Conservation (phyloP, 2,113 vertebrate species). For the Dipodomys spectabilis region DNA sequence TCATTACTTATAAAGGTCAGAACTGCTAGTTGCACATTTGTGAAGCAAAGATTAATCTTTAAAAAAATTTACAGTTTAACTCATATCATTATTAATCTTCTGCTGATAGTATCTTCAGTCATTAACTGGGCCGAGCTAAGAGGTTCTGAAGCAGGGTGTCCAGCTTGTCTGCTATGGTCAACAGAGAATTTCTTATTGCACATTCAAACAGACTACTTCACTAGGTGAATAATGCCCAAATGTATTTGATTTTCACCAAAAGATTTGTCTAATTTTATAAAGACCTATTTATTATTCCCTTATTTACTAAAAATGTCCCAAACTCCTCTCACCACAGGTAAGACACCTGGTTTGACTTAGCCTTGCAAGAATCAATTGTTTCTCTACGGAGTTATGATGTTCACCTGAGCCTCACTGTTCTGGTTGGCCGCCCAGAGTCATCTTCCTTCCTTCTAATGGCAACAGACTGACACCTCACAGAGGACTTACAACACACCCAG, state of each 20-base stretch:
- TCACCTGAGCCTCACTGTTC: background rate
- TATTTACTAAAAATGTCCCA: background rate
- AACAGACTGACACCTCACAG: background rate
- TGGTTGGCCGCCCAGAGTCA: background rate
- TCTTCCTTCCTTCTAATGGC: background rate
- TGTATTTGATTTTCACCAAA: constrained; percentile 41
- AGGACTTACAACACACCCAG: background rate
- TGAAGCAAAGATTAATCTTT: background rate
- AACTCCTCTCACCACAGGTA: background rate
- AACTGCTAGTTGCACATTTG: background rate
- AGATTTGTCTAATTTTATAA: constrained; percentile 35
- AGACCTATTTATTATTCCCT: background rate
- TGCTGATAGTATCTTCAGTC: background rate
- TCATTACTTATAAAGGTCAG: background rate
- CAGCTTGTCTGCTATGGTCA: background rate
- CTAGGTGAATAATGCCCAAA: constrained; percentile 18
- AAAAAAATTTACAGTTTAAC: background rate
- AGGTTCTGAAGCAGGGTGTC: background rate
- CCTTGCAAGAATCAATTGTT: background rate
- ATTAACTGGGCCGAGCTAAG: background rate
- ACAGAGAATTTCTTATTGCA: background rate
- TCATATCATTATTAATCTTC: background rate
- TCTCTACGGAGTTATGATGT: background rate
- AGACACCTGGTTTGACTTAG: background rate
- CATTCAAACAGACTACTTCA: background rate